Evolutionary conservation across 2,888 invertebrate species (phyloP), one percentile per base, ranked within the genome.

Genomic region (Phragmatobia fuliginosa): DNA sequence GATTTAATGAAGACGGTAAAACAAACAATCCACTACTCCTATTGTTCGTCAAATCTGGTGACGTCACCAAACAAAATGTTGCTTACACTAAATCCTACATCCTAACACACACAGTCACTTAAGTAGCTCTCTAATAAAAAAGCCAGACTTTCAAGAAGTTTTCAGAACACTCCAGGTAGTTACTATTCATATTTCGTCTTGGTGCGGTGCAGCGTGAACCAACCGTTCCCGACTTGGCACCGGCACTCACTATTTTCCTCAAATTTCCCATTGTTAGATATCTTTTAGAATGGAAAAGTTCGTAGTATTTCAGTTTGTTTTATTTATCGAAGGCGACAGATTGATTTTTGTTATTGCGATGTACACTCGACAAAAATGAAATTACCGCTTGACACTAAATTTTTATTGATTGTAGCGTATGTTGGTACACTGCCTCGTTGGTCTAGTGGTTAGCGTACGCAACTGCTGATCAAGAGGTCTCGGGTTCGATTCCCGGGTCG

Each of bases 241-340:
- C 62, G 18, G 36, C 28, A 38, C 69, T 32, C 66, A n/a, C 63
- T 70, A 76, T 70, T 78, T 78, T 81, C 28, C 71, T 66, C 61
- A 71, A 80, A 80, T 76, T 68, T 67, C 21, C 62, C 38, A 74
- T 80, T 81, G 78, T 81, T 69, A 66, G 61, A 73, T 61, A 60
- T 65, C 67, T 71, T 68, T 71, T 80, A 71, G 71, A 74, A 74
- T 74, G 49, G 56, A 64, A 66, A 71, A 78, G 61, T 73, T 68
- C 45, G 58, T 18, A 65, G 52, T 45, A 58, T 36, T 72, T 61
- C 66, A 64, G 61, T 67, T 66, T n/a, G 4, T 67, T 71, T 49
- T 60, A 67, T 67, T 67, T 59, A 32, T 59, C 4, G 25, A 14
- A 33, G 21, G 36, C 38, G 33, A 58, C 59, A 45, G 36, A 68